Base-by-base conservation (phyloP, 2,113 vertebrate genomes). In the Apistogramma diplotaenia region DNA sequence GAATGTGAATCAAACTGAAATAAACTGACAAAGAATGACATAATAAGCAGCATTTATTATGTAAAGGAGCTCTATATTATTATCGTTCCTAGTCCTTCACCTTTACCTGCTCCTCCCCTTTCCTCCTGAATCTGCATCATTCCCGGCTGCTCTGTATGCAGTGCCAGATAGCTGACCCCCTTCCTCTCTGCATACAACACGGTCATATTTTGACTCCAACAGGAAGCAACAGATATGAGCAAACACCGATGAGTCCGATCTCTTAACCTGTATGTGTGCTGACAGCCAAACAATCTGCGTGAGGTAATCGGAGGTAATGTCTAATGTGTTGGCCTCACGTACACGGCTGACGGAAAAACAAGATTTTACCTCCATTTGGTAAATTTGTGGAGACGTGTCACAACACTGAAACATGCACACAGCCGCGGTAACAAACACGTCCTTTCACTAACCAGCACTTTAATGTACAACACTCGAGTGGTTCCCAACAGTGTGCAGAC, bases 261-360 rank as follows among this genome's bases (percentile, higher is more conserved):
- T 61, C 40, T 55, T 76, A 75, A 83, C 74, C 73, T 78, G 37
- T 54, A 75, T 79, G 46, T 59, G 71, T 71, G 74, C 56, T 71
- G 89, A 89, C 84, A 84, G 87, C 78, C 12, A 61, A 72, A 62
- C 62, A 79, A 76, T 75, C 62, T 15, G n/a, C 23, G 35, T 65
- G 61, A 74, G 40, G 58, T 76, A 70, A 89, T 58, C 56, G 82
- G 77, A 81, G 56, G 43, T 60, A 87, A 82, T 35, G 60, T 54
- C 40, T 49, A 77, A 80, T 40, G 35, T 25, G 53, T 27, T 71
- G 70, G 57, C 78, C 84, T 80, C 18, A 25, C 62, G 51, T 37
- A 61, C 15, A 12, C 19, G 35, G 40, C 8, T 51, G 40, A 53
- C 58, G 70, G 25, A 60, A 71, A 54, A 60, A 40, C 43, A 35